A percentile compares a stretch with the other conserved stretches of the same genome.
Conservation (phyloP, 2,113 vertebrate species). For the Gambusia affinis region DNA sequence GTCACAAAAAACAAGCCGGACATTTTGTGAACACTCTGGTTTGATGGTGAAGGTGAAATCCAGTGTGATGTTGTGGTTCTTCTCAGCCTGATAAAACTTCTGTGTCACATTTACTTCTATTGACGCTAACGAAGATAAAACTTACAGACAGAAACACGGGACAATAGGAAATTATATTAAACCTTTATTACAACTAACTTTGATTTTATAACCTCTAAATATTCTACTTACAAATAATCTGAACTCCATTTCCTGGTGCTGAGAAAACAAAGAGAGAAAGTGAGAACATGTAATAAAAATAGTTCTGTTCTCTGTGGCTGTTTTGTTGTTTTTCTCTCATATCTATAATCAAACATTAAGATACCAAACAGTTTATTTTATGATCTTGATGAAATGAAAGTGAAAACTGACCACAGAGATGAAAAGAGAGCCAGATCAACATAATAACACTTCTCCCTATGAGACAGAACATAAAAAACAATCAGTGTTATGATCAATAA, state of each 20-base stretch:
- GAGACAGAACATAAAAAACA: no score
- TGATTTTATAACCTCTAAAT: not conserved
- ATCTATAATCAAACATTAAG: not conserved
- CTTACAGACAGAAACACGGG: not conserved
- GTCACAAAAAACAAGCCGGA: not conserved
- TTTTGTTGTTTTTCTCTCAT: not conserved
- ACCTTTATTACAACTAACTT: not conserved
- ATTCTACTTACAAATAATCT: not conserved
- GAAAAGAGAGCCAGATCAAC: no score
- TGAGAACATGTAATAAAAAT: not conserved
- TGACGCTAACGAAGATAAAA: not conserved
- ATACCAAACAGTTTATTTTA: no score
- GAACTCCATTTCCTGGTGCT: not conserved
- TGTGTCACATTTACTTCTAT: not conserved
- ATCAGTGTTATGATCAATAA: no score
- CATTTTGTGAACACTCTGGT: not conserved
- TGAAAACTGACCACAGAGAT: no score
- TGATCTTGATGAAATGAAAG: no score
- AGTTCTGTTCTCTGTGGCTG: no score
- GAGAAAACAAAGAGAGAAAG: not conserved
- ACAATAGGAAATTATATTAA: not conserved
- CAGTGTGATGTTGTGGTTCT: not conserved
- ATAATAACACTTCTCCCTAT: no score
- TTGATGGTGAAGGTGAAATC: slow-evolving; percentile 1
- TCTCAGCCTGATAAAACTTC: not conserved